Conservation (phyloP, 2,113 vertebrate species). For the Glaucomys volans region DNA sequence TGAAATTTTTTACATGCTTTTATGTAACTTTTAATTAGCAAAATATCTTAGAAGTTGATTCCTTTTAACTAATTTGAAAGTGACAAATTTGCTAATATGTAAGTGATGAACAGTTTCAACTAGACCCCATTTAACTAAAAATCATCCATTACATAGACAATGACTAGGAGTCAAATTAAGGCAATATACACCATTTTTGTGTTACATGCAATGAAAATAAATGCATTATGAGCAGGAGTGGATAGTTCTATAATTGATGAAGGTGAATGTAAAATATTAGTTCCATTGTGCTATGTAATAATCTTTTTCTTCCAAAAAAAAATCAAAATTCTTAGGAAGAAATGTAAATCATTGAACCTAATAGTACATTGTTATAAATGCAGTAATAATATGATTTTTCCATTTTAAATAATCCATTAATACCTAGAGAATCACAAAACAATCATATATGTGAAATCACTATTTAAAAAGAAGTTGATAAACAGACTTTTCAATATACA, state of each 20-base stretch:
- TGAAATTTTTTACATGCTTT: not conserved
- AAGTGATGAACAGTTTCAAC: not conserved
- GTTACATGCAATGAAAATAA: not conserved
- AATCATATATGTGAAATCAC: not conserved
- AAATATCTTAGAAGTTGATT: not conserved
- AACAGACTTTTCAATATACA: not conserved
- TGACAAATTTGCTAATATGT: not conserved
- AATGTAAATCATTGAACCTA: not conserved
- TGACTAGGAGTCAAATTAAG: not conserved
- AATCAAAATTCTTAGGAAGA: slow-evolving; percentile 27
- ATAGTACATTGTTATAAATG: not conserved
- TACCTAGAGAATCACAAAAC: not conserved
- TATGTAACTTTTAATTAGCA: not conserved
- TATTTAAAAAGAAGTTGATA: not conserved
- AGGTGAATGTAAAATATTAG: not conserved
- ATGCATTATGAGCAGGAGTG: not conserved
- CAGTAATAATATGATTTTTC: not conserved
- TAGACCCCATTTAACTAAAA: not conserved
- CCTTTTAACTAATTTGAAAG: not conserved
- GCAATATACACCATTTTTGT: not conserved
- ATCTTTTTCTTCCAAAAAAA: not conserved
- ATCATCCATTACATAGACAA: not conserved
- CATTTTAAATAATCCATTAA: not conserved
- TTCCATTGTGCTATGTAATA: not conserved
- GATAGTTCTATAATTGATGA: not conserved